Evolutionary conservation across 2,888 invertebrate genomes (phyloP), one percentile per base, ranked within the genome.

Genomic region (Neuroscelio doddi): DNA sequence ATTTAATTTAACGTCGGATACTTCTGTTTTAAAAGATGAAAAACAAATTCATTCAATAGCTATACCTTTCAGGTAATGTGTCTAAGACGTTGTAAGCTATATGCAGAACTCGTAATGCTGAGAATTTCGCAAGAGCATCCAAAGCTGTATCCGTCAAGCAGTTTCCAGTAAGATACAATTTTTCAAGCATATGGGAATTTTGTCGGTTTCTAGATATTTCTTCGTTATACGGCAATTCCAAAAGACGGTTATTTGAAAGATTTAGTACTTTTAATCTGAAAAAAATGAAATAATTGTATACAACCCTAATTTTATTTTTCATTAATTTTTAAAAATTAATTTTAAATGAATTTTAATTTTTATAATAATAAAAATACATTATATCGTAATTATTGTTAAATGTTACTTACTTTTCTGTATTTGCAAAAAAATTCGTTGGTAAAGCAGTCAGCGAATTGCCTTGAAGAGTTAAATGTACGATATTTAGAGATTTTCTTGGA

Each of bases 71-170:
- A 0, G 93, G 92, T 65, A 94, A 85, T 17, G 87, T 86, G 0
- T 91, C 91, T 29, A 94, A 86, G 67, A 91, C 91, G 77, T 94
- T 95, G 75, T 94, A 93, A 1, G 93, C 93, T 9, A 92, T 88
- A 76, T 94, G 93, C 12, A 95, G 84, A 57, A 90, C 88, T 75
- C 89, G 89, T 17, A 94, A 81, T 42, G 90, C 89, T 65, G 87
- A 85, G 51, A 92, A 89, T 59, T 89, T 88, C 58, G 89, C 87
- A 44, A 94, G 86, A 1, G 90, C 88, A 57, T 91, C 90, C 38
- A 93, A 86, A 15, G 86, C 87, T 59, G 88, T 89, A 78, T 93
- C 93, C 30, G 90, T 90, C 66, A 94, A 85, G 76, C 91, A 91
- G 83, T 94, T 94, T 10, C 92, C 92, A 9, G 93, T 92, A 55